phyloP scores from a whole-genome alignment of 2,113 vertebrate genomes.

The Phaetusa simplex region DNA sequence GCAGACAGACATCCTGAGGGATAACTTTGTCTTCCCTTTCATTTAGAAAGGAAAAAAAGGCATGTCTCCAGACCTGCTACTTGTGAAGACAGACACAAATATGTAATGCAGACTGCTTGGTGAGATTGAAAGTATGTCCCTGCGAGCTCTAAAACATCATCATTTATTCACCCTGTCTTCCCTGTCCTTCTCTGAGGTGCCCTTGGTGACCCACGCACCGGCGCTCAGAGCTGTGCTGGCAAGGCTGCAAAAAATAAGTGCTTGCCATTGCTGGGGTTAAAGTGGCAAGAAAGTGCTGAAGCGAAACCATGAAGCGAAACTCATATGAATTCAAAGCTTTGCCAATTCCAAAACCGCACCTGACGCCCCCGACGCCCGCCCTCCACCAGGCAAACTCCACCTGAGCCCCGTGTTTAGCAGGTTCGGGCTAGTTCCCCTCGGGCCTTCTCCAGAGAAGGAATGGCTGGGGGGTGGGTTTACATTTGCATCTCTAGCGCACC shows the following conservation, averaged over 20 bases:
- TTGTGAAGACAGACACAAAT: slow-evolving; percentile 22
- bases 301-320: neutral
- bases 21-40: slow-evolving; percentile 21
- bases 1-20: slow-evolving; percentile 27
- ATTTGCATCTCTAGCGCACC: neutral
- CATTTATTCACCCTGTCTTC: neutral
- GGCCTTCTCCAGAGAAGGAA: neutral
- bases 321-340: neutral
- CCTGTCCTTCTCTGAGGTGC: neutral
- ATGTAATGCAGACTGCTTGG: neutral
- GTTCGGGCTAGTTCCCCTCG: neutral
- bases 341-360: rapidly evolving
- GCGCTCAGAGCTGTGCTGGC: neutral
- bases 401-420: neutral
- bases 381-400: neutral
- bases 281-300: neutral
- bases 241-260: neutral
- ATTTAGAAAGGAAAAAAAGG: neutral
- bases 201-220: neutral
- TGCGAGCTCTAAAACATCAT: neutral
- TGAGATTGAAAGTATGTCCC: neutral
- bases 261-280: neutral
- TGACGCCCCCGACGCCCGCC: neutral
- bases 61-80: neutral
- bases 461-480: neutral